Evolutionary conservation across 1,140 invertebrate species (phyloP).

Genomic region (Drosophila ambigua): DNA sequence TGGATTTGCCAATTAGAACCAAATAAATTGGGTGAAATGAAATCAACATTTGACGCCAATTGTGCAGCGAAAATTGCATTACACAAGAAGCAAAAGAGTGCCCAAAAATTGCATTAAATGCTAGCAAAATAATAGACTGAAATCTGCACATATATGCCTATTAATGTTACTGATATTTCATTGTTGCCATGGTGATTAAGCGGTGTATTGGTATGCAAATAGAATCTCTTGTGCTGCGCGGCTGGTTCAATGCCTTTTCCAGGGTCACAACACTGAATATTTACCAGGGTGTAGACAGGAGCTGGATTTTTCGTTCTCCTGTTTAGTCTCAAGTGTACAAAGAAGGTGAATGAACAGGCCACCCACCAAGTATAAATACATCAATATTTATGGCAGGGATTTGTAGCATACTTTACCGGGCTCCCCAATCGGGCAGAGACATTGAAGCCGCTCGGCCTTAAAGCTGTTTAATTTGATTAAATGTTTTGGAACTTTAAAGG

Average conservation of each 20-base stretch:
- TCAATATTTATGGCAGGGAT: slow-evolving; percentile 31
- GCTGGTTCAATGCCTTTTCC: slow-evolving; percentile 32
- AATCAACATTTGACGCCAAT: slow-evolving; percentile 2
- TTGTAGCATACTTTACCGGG: slow-evolving; percentile 42
- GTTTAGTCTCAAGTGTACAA: slow-evolving; percentile 18
- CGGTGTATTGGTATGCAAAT: slow-evolving; percentile 1
- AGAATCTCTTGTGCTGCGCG: background rate
- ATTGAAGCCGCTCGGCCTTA: slow-evolving; percentile 37
- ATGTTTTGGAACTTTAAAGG: slow-evolving; percentile 48
- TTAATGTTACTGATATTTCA: no score
- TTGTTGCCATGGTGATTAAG: background rate
- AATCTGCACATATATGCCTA: no score
- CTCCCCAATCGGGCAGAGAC: slow-evolving; percentile 4
- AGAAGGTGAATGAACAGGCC: slow-evolving; percentile 42
- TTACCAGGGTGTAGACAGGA: slow-evolving; percentile 10
- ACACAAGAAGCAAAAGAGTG: no score
- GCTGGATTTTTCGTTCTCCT: background rate
- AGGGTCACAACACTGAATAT: slow-evolving; percentile 33
- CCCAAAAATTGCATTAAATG: no score
- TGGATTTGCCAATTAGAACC: slow-evolving; percentile 21
- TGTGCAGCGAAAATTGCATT: background rate
- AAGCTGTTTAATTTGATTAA: slow-evolving; percentile 79
- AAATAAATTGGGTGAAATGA: slow-evolving; percentile 4
- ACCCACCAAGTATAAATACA: slow-evolving; percentile 3
- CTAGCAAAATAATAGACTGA: no score